phyloP scores from a whole-genome alignment of 2,888 invertebrate species.

The Cabera pusaria region DNA sequence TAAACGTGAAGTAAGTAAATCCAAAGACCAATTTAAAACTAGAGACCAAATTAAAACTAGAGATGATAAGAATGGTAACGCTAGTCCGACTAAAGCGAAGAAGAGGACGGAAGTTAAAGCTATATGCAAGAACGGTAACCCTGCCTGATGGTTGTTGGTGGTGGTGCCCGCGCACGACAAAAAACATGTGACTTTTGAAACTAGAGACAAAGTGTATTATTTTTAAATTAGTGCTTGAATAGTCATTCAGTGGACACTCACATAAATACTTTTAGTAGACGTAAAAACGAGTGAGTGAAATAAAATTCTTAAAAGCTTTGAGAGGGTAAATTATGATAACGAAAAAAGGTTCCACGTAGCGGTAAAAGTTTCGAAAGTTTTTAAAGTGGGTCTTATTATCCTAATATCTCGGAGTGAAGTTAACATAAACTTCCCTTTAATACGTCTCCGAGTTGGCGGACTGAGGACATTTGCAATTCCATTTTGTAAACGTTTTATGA shows the following conservation, averaged over 20 bases:
- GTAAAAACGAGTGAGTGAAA: too few species aligned
- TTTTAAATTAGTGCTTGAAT: conserved; percentile 43
- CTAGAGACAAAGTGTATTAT: conserved; percentile 70
- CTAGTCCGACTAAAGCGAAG: conserved; percentile 33
- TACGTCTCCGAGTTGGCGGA: conserved; percentile 5
- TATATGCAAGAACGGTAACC: conserved; percentile 34
- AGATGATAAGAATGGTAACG: too few species aligned
- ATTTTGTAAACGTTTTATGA: conserved; percentile 4
- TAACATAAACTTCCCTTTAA: conserved; percentile 2
- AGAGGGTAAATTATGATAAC: too few species aligned
- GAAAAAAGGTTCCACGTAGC: too few species aligned
- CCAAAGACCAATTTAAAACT: too few species aligned
- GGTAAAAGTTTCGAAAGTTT: conserved; percentile 2
- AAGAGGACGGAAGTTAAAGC: conserved; percentile 38
- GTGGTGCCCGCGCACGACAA: conserved; percentile 66
- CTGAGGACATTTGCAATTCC: conserved; percentile 10
- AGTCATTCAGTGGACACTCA: not conserved
- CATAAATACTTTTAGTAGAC: too few species aligned
- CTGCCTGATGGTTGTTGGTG: conserved; percentile 74
- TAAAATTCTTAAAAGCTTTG: too few species aligned
- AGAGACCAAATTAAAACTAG: too few species aligned
- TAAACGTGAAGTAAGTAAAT: too few species aligned
- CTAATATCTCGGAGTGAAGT: conserved; percentile 12
- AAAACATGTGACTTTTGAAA: conserved; percentile 78
- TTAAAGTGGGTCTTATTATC: conserved; percentile 9